A percentile compares a stretch with the other conserved stretches of the same genome.
These are phyloP conservation scores for Gari tellinella DNA, from an alignment of 2,888 invertebrate species.

Conservation along the genomic window DNA sequence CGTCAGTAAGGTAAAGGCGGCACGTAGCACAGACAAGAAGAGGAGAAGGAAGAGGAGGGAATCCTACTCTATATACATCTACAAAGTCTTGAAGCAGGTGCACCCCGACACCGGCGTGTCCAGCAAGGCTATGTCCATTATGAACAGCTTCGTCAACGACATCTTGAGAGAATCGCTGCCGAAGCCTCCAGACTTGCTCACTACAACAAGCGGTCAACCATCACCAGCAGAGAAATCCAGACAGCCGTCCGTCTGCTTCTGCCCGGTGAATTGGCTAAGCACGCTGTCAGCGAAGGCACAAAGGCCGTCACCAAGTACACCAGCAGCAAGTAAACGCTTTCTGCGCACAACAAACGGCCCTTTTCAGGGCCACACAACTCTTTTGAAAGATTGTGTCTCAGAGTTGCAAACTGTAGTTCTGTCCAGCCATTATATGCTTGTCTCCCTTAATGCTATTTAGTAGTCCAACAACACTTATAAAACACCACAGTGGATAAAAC, in stretches of 20 bases:
- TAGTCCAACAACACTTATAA: not conserved
- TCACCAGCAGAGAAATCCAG: conserved; percentile 90
- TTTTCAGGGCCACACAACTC: conserved; percentile 19
- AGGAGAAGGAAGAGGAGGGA: conserved; percentile 70
- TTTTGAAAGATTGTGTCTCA: too few species aligned
- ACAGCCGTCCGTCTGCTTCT: conserved; percentile 89
- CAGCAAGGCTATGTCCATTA: conserved; percentile 63
- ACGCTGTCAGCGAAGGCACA: conserved; percentile 86
- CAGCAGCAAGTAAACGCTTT: conserved; percentile 64
- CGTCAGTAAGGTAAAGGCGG: conserved; percentile 67
- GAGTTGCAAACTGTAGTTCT: too few species aligned
- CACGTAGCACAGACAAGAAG: conserved; percentile 75
- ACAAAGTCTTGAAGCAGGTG: conserved; percentile 79
- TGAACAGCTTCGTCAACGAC: conserved; percentile 81
- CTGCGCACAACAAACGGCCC: conserved; percentile 14
- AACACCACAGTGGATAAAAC: not conserved
- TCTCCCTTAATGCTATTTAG: not conserved
- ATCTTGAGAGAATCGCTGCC: conserved; percentile 79
- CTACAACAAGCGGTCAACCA: conserved; percentile 84
- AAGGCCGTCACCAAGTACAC: conserved; percentile 83
- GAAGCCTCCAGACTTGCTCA: conserved; percentile 75
- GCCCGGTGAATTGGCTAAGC: conserved; percentile 90
- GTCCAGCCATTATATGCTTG: not conserved
- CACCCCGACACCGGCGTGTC: conserved; percentile 80
- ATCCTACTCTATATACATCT: conserved; percentile 75